Conservation (phyloP, 1,140 invertebrate genomes). For the Meteorus sp. region DNA sequence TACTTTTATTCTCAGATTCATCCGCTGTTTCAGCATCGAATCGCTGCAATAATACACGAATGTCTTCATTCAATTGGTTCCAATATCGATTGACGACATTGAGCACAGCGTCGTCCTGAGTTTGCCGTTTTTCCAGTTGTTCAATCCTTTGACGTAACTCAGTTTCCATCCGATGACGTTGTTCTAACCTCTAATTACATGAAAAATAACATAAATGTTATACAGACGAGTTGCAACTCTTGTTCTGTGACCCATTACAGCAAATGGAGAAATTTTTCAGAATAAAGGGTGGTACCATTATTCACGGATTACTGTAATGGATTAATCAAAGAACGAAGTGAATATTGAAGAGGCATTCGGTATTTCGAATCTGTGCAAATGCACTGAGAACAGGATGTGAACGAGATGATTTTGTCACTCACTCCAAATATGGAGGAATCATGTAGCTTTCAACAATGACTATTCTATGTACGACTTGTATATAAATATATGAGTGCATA, state of each 20-base stretch:
- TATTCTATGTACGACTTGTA: conserved; percentile 5
- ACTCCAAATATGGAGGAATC: too few species aligned
- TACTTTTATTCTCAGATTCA: conserved; percentile 93
- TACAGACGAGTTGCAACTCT: not conserved
- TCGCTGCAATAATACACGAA: conserved; percentile 87
- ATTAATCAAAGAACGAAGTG: not conserved
- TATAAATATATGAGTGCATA: conserved; percentile 47
- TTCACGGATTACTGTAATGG: too few species aligned
- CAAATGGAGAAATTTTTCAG: too few species aligned
- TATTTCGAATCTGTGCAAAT: too few species aligned
- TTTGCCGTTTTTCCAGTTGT: conserved; percentile 94
- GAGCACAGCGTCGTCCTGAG: conserved; percentile 95
- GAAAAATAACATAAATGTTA: conserved; percentile 24
- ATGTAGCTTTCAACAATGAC: too few species aligned
- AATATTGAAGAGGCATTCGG: not conserved
- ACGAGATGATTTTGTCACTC: too few species aligned
- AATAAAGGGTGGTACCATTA: too few species aligned
- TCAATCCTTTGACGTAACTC: conserved; percentile 92
- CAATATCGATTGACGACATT: conserved; percentile 98
- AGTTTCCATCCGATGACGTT: conserved; percentile 84
- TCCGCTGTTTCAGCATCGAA: conserved; percentile 98
- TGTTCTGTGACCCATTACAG: not conserved
- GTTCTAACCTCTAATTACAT: conserved; percentile 76
- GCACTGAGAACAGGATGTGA: too few species aligned
- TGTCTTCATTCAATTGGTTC: conserved; percentile 97